Base-by-base conservation (phyloP, 2,888 invertebrate species). In the Tinea pellionella region DNA sequence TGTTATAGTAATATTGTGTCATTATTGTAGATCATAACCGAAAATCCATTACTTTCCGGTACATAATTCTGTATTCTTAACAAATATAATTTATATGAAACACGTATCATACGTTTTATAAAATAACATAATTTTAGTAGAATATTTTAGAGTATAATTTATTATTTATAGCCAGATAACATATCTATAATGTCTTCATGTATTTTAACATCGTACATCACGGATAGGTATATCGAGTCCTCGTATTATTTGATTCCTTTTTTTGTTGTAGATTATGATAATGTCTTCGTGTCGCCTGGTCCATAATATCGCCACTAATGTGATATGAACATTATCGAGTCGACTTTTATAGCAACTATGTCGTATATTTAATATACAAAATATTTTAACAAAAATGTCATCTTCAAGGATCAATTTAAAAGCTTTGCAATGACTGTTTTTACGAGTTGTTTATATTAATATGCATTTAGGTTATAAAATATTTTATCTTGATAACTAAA, bases 401-500 rank as follows among this genome's bases (percentile, higher is more conserved):
- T 65, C 68, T 65, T 71, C 68, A 72, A 73, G 68, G 66, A 71
- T 64, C 63, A 63, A 64, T 68, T 73, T 74, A 74, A 77, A 77
- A 75, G 74, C 69, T 63, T 69, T 72, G 47, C 47, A 47, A 47
- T 16, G 47, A 47, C n/a, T 47, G 47, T 47, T 47, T 47, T 47
- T 47, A 47, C 9, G 47, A 47, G 15, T 4, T 47, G 47, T 47
- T 47, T 15, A 16, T 47, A 9, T 47, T 47, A 16, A 16, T 47
- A 47, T 47, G 47, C 16, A 47, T 15, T 7, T 47, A 9, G 47
- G 15, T 47, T 15, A 15, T 47, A 47, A 16, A 13, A 47, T 15
- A 15, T n/a, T 16, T 16, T 47, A 47, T 47, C 1, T 47, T 16
- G n/a, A 47, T 47, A 47, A 47, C 47, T 47, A 47, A 15, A 47